Evolutionary conservation across 1,140 invertebrate species (phyloP), one percentile per base, ranked within the genome.

Genomic region (Lepidotrigona ventralis): DNA sequence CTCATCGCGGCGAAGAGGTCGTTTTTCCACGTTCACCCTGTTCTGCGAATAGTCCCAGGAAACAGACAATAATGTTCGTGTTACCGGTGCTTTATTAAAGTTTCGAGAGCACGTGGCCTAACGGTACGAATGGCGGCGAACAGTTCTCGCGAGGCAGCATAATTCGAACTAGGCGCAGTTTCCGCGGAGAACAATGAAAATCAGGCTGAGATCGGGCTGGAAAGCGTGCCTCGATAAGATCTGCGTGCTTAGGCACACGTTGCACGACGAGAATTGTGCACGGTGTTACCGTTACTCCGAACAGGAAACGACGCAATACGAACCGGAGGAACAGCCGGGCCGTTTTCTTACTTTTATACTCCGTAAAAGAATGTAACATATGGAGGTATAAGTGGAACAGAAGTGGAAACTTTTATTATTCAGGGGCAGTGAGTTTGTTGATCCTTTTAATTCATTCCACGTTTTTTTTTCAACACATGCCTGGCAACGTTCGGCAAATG

Each of bases 171-270:
- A n/a, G 29, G 79, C 85, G 85, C 81, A 86, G 85, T 84, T 86
- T 79, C 84, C 66, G 77, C 73, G 15, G 0, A 14, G 83, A 79
- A 90, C 85, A 87, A 87, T 87, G 76, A 80, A 84, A 76, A 78
- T 85, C 79, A 70, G 33, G 6, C 33, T 51, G 71, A 54, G 46
- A 54, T 72, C 56, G 64, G 29, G 29, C 23, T 19, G 72, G 29
- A 26, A 64, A 14, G 60, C 53, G 68, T 64, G 64, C 70, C 23
- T 9, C 54, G 81, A 87, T 68, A 79, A 58, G 19, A 86, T 84
- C 81, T 83, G 60, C 69, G 63, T 26, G 29, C 33, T 46, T 64
- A 23, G 66, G 58, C 63, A 51, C 73, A 60, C 54, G 56, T 75
- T 71, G 70, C 58, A 17, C 29, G 54, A 5, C 33, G 70, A 60